Percentiles rank a stretch among this genome's conserved stretches.
Conservation (phyloP, 37 sponge, comb jelly and placozoan species). For the Aplysina aerophoba region DNA sequence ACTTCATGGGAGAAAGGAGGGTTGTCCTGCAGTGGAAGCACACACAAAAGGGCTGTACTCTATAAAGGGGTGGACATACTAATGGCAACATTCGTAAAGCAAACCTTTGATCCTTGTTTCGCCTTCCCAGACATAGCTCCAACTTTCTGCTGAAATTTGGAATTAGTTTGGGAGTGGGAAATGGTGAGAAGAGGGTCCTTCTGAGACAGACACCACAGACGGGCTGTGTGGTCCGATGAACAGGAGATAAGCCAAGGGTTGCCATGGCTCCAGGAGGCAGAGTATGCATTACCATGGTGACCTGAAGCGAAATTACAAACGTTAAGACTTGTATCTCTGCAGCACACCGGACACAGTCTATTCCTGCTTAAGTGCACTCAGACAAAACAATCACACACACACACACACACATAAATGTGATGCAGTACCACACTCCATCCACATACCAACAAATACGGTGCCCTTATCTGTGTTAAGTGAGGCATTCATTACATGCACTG, state of each 20-base stretch:
- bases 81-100: too few relatives aligned
- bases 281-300: constrained; percentile 63
- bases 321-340: background rate
- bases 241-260: constrained; percentile 60
- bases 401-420: too few relatives aligned
- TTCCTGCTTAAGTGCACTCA: too few relatives aligned
- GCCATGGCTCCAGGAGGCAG: constrained; percentile 63
- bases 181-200: constrained; percentile 67
- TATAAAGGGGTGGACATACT: too few relatives aligned
- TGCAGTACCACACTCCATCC: background rate
- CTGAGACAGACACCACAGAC: constrained; percentile 57
- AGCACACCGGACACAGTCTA: too few relatives aligned
- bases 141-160: constrained; percentile 26
- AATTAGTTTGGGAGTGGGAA: background rate
- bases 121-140: background rate
- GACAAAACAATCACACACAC: too few relatives aligned
- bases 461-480: constrained; percentile 3
- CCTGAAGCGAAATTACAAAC: constrained; percentile 35
- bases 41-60: too few relatives aligned
- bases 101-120: too few relatives aligned
- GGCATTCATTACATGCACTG: constrained; percentile 47
- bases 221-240: constrained; percentile 77
- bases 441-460: constrained; percentile 25
- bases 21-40: constrained; percentile 24
- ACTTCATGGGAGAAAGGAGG: constrained; percentile 59